These are phyloP conservation scores for Metopia argyrocephala DNA, from an alignment of 2,888 invertebrate genomes.

Conservation along the genomic window DNA sequence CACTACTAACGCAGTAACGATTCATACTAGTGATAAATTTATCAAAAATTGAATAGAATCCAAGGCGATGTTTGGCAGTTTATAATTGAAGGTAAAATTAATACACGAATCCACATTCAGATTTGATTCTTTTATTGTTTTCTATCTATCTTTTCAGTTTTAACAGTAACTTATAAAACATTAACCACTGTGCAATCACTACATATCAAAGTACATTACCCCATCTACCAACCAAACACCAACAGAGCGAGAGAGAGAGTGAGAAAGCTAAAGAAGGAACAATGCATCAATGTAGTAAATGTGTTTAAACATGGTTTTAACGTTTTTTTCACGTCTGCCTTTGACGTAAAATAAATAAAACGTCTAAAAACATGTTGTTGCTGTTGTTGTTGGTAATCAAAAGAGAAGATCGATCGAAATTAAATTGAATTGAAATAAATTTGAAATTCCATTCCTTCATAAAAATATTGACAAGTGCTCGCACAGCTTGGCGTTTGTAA, in stretches of 20 bases:
- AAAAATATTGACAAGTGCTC: constrained; percentile 76
- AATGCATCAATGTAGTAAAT: constrained; percentile 75
- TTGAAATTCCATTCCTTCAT: constrained; percentile 69
- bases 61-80: too few relatives aligned
- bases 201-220: constrained; percentile 25
- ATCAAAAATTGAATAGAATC: too few relatives aligned
- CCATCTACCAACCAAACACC: background rate
- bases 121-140: too few relatives aligned
- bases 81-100: too few relatives aligned
- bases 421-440: constrained; percentile 76
- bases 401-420: constrained; percentile 75
- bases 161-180: too few relatives aligned
- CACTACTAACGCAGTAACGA: too few relatives aligned
- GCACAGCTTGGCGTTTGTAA: constrained; percentile 69
- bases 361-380: constrained; percentile 32
- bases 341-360: constrained; percentile 15
- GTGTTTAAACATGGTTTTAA: constrained; percentile 55
- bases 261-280: too few relatives aligned
- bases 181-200: background rate
- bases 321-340: constrained; percentile 15
- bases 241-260: too few relatives aligned
- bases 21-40: too few relatives aligned
- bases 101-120: too few relatives aligned
- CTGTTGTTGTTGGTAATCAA: constrained; percentile 49
- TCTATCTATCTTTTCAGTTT: too few relatives aligned